phyloP scores from a whole-genome alignment of 92 coral and sea anemone species.

The Epizoanthus ramosus region DNA sequence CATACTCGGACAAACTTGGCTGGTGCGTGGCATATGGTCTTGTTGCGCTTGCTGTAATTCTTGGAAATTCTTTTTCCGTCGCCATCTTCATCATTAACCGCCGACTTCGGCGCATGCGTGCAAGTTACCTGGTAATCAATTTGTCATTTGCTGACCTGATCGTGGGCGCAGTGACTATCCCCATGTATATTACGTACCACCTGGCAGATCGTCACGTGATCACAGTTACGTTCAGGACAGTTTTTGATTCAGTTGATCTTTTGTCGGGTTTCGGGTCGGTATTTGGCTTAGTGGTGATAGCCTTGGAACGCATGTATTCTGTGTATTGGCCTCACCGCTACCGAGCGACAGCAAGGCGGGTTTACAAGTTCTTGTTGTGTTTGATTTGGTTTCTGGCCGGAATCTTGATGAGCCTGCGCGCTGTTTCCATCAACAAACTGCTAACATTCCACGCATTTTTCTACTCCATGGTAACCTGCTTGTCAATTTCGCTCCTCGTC shows the following conservation, averaged over 20 bases:
- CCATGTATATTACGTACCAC: constrained; percentile 58
- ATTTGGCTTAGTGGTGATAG: constrained; percentile 56
- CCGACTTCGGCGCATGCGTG: constrained; percentile 67
- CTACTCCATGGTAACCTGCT: constrained; percentile 48
- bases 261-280: constrained; percentile 66
- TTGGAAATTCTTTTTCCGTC: constrained; percentile 54
- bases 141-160: constrained; percentile 68
- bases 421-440: constrained; percentile 14
- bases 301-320: constrained; percentile 58
- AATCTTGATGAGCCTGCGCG: constrained; percentile 30
- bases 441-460: constrained; percentile 48
- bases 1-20: constrained; percentile 29
- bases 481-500: constrained; percentile 52
- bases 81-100: constrained; percentile 48
- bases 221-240: constrained; percentile 12
- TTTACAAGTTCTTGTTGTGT: constrained; percentile 37
- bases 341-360: constrained; percentile 38
- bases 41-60: constrained; percentile 43
- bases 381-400: constrained; percentile 49
- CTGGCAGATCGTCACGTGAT: not conserved
- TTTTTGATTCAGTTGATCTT: constrained; percentile 50
- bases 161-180: constrained; percentile 65
- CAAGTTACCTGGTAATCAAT: constrained; percentile 57
- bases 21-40: constrained; percentile 58
- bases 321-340: constrained; percentile 60